Evolutionary conservation across 2,797 vertebrate genomes (phyloP).

Genomic region (Tenualosa ilisha): DNA sequence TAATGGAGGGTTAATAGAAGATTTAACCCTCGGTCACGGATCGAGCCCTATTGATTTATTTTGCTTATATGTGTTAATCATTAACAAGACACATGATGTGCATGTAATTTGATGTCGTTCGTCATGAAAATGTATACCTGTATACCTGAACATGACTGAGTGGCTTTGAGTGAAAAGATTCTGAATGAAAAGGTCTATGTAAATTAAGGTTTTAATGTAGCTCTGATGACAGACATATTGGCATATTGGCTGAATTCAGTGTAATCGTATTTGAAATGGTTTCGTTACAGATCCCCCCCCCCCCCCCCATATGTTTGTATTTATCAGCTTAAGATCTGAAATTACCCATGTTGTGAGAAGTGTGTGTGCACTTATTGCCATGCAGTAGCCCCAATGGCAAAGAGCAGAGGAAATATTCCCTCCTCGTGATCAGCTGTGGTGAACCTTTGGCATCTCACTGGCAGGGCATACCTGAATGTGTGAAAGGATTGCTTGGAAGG

Average conservation of each 20-base stretch:
- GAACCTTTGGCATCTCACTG: neutral
- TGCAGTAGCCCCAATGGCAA: neutral
- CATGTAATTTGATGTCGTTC: neutral
- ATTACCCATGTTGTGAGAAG: neutral
- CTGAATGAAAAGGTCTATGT: too few species aligned
- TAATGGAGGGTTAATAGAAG: constrained; percentile 6
- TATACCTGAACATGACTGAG: neutral
- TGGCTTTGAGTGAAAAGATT: too few species aligned
- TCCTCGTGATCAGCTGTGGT: neutral
- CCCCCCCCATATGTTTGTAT: too few species aligned
- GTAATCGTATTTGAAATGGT: neutral
- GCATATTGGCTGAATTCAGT: too few species aligned
- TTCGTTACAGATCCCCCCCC: too few species aligned
- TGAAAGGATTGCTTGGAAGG: neutral
- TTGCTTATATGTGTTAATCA: neutral
- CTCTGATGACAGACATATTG: too few species aligned
- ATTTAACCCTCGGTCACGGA: neutral
- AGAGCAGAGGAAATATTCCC: neutral
- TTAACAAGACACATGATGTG: neutral
- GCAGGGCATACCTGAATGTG: neutral
- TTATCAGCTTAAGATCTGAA: too few species aligned
- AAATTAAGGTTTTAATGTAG: too few species aligned
- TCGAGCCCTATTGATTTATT: neutral
- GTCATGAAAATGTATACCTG: neutral
- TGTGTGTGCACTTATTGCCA: neutral